Conservation (phyloP, 1,140 invertebrate genomes). For the Achroia grisella region DNA sequence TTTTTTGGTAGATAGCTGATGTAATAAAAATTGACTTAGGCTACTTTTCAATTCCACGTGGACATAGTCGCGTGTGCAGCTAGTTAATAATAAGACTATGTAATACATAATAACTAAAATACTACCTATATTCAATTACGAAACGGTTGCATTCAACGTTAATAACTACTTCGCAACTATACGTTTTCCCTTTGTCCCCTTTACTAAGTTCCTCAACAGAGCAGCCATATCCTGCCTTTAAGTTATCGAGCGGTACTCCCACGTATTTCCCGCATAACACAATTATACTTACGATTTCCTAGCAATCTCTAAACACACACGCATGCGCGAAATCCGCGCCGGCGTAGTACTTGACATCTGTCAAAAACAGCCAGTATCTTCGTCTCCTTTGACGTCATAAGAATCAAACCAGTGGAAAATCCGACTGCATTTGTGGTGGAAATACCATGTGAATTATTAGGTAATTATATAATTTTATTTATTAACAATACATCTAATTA, state of each 20-base stretch:
- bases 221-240: conserved; percentile 9
- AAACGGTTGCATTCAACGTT: no score
- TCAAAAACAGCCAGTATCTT: conserved; percentile 39
- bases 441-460: conserved; percentile 37
- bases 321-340: conserved; percentile 31
- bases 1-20: no score
- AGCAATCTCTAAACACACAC: conserved; percentile 5
- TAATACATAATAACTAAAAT: no score
- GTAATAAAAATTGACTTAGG: no score
- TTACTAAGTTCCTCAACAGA: no score
- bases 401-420: conserved; percentile 9
- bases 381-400: conserved; percentile 35
- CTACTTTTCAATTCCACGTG: no score
- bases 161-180: background rate
- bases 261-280: conserved; percentile 1
- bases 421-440: conserved; percentile 5
- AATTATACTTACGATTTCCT: conserved; percentile 2
- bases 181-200: background rate
- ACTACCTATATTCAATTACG: no score
- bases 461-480: conserved; percentile 17
- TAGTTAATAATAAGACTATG: no score
- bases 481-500: background rate
- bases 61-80: no score
- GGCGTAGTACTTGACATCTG: conserved; percentile 39
- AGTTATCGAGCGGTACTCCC: conserved; percentile 17